Evolutionary conservation across 2,888 invertebrate species (phyloP).

Genomic region (Augochlorella aurata): DNA sequence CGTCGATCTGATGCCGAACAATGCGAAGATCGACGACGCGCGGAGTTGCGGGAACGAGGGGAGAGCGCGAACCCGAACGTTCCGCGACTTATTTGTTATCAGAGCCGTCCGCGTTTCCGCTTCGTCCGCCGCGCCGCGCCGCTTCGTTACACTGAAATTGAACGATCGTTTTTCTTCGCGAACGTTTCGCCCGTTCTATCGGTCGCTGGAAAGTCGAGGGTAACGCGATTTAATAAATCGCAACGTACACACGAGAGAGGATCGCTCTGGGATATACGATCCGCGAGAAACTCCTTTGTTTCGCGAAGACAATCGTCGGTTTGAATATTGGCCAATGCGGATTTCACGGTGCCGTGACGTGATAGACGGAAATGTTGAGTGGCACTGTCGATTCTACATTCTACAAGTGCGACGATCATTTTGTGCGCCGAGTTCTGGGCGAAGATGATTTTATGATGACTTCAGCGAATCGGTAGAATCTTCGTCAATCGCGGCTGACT

Average conservation of each 20-base stretch:
- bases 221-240: conserved; percentile 12
- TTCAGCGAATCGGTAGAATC: too few species aligned
- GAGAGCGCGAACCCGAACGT: conserved; percentile 41
- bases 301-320: too few species aligned
- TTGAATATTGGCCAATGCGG: too few species aligned
- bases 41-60: background rate
- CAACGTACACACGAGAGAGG: background rate
- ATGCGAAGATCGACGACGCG: background rate
- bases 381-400: too few species aligned
- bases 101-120: conserved; percentile 11
- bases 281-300: too few species aligned
- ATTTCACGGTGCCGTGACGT: too few species aligned
- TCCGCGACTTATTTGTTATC: conserved; percentile 54
- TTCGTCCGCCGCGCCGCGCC: conserved; percentile 25
- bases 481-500: too few species aligned
- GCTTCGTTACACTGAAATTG: conserved; percentile 58
- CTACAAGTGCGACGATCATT: too few species aligned
- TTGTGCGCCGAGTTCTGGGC: too few species aligned
- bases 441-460: too few species aligned
- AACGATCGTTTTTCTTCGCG: conserved; percentile 32
- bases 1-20: background rate
- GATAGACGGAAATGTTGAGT: too few species aligned
- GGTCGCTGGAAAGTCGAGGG: background rate
- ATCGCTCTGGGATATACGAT: background rate
- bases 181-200: conserved; percentile 9